Percentiles rank a stretch among this genome's conserved stretches.
phyloP scores from a whole-genome alignment of 2,113 vertebrate genomes.

The Gymnorhina tibicen region DNA sequence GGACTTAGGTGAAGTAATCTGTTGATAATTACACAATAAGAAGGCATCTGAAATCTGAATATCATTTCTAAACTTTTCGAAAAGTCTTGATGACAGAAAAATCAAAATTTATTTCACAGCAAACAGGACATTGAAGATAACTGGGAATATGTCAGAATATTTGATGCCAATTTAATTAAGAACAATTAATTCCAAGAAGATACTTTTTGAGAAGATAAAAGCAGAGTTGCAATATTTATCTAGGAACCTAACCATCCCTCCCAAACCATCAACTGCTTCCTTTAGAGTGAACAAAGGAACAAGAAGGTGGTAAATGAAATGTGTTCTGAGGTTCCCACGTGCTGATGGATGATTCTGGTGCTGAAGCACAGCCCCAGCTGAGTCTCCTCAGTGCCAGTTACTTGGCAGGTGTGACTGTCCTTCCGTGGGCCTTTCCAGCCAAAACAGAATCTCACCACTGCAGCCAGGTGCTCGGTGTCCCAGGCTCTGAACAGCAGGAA shows the following conservation, averaged over 20 bases:
- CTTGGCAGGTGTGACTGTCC: background rate
- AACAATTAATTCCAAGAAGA: background rate
- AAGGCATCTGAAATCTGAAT: slow-evolving; percentile 64
- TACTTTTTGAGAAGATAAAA: background rate
- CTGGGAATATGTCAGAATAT: background rate
- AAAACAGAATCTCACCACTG: background rate
- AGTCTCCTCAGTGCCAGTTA: background rate
- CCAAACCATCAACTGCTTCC: background rate
- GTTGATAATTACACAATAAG: slow-evolving; percentile 76
- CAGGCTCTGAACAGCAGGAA: background rate
- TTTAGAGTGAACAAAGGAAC: background rate
- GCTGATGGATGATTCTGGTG: background rate
- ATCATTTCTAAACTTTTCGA: slow-evolving; percentile 28
- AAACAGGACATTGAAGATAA: background rate
- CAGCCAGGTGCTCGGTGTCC: background rate
- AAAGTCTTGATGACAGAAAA: slow-evolving; percentile 33
- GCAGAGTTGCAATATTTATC: background rate
- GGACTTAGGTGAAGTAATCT: slow-evolving; percentile 74
- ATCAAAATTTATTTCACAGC: slow-evolving; percentile 24
- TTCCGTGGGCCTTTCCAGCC: background rate
- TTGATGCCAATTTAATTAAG: background rate
- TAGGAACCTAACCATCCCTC: background rate
- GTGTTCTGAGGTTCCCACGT: background rate
- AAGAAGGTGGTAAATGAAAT: background rate
- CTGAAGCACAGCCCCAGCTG: background rate